Base-by-base conservation (phyloP, 2,113 vertebrate species). In the Notothenia coriiceps region DNA sequence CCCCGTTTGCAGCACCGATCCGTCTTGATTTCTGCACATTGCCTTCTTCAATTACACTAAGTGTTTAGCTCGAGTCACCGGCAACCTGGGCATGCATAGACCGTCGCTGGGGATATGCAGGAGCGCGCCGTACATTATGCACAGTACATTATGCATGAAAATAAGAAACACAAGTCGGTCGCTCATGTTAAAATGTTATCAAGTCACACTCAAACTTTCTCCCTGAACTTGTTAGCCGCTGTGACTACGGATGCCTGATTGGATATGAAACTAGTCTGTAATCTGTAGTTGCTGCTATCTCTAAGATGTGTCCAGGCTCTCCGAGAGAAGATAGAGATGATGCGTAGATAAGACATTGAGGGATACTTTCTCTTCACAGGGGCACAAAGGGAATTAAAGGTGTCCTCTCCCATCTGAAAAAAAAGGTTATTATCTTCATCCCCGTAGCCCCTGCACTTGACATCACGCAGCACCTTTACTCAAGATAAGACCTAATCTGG, bases 401-500 rank as follows among this genome's bases (percentile, higher is more conserved):
- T 92, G 89, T 91, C 87, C 90, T 94, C 89, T 91, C 70, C 80
- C 86, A 83, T 77, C 77, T 70, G 63, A 33, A 75, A 83, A 25
- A 82, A 92, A 91, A 84, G 79, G 86, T 89, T 93, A 87, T 93
- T 91, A 94, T 94, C 91, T 91, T 91, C 89, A 93, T 94, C 90
- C 91, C 47, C 78, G 83, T 80, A 60, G 75, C 73, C 70, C 65
- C 77, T 81, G 70, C 86, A 90, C 81, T 90, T 92, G 89, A 94
- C 88, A 85, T 84, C 86, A 78, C 74, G 78, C 76, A 81, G 80
- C 91, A 90, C 90, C 90, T 91, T 94, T 90, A 90, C 87, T 90
- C 87, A 91, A 94, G 94, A 95, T 94, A 95, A 93, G 89, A 94
- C 88, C 90, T 93, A 93, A 94, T 94, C 94, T 93, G 82, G 87